Evolutionary conservation across 2,113 vertebrate genomes (phyloP).

Genomic region (Octodon degus): DNA sequence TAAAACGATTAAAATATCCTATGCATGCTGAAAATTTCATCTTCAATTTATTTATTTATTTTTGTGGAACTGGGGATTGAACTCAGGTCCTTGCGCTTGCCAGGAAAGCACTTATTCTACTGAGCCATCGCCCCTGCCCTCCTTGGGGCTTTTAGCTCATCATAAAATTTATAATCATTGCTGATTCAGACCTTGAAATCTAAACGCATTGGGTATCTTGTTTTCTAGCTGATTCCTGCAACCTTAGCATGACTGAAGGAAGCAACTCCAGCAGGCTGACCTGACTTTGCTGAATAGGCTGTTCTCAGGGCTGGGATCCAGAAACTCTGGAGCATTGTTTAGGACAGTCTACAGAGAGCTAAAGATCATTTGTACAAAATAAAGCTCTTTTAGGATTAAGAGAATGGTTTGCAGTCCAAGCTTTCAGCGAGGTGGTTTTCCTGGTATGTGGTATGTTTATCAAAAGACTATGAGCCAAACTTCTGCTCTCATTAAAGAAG

Average conservation of each 20-base stretch:
- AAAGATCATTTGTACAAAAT: slow-evolving; percentile 19
- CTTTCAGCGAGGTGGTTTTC: not conserved
- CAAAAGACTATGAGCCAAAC: not conserved
- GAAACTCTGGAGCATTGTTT: slow-evolving; percentile 1
- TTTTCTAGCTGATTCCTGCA: not conserved
- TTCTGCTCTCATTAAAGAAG: not conserved
- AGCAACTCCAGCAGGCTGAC: not conserved
- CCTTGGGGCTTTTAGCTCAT: not conserved
- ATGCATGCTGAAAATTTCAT: not conserved
- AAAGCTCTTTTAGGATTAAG: slow-evolving; percentile 40
- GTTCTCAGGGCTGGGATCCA: not conserved
- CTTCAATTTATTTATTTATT: not conserved
- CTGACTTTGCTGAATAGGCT: slow-evolving; percentile 1
- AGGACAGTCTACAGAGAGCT: slow-evolving; percentile 20
- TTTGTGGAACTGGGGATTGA: no score
- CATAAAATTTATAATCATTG: slow-evolving; percentile 24
- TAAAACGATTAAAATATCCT: slow-evolving; percentile 37
- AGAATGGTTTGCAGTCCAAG: slow-evolving; percentile 15
- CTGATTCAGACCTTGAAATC: slow-evolving; percentile 29
- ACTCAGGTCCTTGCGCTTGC: no score
- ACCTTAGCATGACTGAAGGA: slow-evolving; percentile 16
- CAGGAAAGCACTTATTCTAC: no score
- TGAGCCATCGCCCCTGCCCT: not conserved
- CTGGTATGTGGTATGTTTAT: slow-evolving; percentile 40
- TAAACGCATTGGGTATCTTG: not conserved